Evolutionary conservation across 2,888 invertebrate species (phyloP).

Genomic region (Nomada ruficornis): DNA sequence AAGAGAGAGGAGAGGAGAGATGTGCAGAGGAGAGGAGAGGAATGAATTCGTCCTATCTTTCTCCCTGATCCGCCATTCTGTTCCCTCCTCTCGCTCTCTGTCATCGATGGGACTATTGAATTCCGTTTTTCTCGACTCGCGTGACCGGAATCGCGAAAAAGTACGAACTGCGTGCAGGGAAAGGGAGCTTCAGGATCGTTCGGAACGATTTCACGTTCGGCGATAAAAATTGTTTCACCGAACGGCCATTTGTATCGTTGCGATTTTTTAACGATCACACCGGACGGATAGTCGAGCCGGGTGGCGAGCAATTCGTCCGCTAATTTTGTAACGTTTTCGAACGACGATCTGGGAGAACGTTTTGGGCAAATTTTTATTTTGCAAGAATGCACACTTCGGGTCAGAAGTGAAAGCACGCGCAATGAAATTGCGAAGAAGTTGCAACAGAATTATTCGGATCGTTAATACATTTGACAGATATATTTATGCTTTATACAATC

Average conservation of each 20-base stretch:
- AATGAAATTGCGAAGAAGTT: too few relatives aligned
- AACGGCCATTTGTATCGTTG: slow-evolving; percentile 8
- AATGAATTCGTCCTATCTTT: neutral
- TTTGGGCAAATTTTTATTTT: too few relatives aligned
- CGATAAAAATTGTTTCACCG: slow-evolving; percentile 36
- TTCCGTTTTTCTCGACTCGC: slow-evolving; percentile 46
- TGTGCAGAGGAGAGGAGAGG: neutral
- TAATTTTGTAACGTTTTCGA: too few relatives aligned
- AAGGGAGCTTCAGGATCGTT: slow-evolving; percentile 25
- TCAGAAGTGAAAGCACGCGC: too few relatives aligned
- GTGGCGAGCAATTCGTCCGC: too few relatives aligned
- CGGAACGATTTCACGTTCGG: slow-evolving; percentile 24
- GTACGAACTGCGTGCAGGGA: slow-evolving; percentile 5
- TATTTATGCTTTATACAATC: too few relatives aligned
- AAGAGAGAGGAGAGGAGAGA: neutral
- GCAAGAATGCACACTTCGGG: too few relatives aligned
- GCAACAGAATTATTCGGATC: too few relatives aligned
- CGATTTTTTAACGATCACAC: slow-evolving; percentile 7
- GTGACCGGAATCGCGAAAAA: slow-evolving; percentile 55
- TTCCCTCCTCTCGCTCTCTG: neutral
- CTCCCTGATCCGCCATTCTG: neutral
- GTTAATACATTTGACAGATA: too few relatives aligned
- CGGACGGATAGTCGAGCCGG: neutral
- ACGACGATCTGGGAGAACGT: too few relatives aligned
- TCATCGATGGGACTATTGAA: slow-evolving; percentile 40